These are phyloP conservation scores for Selenia dentaria DNA, from an alignment of 2,888 invertebrate species.

Conservation along the genomic window DNA sequence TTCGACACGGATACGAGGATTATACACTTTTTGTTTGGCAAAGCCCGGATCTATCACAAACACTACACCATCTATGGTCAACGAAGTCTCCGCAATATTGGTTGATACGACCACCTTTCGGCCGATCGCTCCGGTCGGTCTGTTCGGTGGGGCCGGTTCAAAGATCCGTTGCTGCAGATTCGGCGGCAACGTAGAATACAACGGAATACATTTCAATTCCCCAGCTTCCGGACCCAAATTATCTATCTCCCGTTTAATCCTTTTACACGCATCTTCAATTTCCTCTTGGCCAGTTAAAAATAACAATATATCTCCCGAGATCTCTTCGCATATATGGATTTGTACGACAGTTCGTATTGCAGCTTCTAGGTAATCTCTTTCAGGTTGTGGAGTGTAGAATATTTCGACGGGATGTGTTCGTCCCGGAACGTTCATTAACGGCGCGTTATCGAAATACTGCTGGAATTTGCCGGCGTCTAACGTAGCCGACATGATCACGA, in stretches of 20 bases:
- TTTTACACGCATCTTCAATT: conserved; percentile 99
- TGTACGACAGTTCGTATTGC: conserved; percentile 97
- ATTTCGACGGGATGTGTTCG: conserved; percentile 86
- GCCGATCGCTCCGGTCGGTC: conserved; percentile 95
- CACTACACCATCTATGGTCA: conserved; percentile 99
- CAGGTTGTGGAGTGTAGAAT: conserved; percentile 99
- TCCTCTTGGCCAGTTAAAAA: conserved; percentile 95
- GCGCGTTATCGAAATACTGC: conserved; percentile 99
- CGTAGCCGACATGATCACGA: conserved; percentile 99
- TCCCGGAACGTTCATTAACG: conserved; percentile 98
- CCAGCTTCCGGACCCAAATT: conserved; percentile 98
- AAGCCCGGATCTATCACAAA: conserved; percentile 99
- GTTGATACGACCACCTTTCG: conserved; percentile 98
- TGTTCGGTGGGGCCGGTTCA: conserved; percentile 97
- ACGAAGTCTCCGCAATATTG: conserved; percentile 99
- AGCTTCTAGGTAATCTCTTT: conserved; percentile 98
- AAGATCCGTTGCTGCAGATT: conserved; percentile 98
- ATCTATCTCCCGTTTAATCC: conserved; percentile 97
- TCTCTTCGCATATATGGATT: conserved; percentile 98
- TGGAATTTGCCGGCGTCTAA: conserved; percentile 99
- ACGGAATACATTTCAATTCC: conserved; percentile 98
- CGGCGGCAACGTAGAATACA: conserved; percentile 99
- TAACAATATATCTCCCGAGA: conserved; percentile 95
- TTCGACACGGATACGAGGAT: conserved; percentile 95
- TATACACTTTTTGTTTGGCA: conserved; percentile 98